Percentiles rank a stretch among this genome's conserved stretches.
These are phyloP conservation scores for Drosophila borealis DNA, from an alignment of 2,888 invertebrate genomes.

Conservation along the genomic window DNA sequence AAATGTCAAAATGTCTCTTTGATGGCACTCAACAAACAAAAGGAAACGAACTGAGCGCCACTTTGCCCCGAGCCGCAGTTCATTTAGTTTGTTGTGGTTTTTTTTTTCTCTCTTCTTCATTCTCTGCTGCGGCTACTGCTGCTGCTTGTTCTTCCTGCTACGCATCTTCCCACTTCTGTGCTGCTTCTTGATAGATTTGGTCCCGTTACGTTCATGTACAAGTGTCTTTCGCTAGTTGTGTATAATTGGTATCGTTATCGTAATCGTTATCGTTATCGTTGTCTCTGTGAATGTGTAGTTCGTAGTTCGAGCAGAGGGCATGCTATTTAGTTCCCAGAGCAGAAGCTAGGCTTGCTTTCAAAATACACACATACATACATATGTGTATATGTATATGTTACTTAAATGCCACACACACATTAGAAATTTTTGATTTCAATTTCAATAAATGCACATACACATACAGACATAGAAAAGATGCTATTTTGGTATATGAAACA, in stretches of 20 bases:
- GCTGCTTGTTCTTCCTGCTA: no score
- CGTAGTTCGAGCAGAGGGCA: slow-evolving; percentile 35
- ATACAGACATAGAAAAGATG: slow-evolving; percentile 41
- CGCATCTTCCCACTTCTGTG: background rate
- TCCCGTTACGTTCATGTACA: slow-evolving; percentile 12
- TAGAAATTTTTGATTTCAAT: slow-evolving; percentile 31
- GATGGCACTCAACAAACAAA: slow-evolving; percentile 56
- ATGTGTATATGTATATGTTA: slow-evolving; percentile 3
- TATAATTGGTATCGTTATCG: slow-evolving; percentile 36
- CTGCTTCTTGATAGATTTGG: background rate
- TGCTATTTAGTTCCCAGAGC: slow-evolving; percentile 41
- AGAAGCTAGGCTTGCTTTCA: slow-evolving; percentile 28
- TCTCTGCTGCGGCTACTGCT: background rate
- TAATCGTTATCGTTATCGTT: slow-evolving; percentile 24
- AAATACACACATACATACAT: background rate
- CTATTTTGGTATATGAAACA: slow-evolving; percentile 22
- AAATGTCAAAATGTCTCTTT: slow-evolving; percentile 62
- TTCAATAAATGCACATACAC: slow-evolving; percentile 45
- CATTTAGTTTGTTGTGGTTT: slow-evolving; percentile 24
- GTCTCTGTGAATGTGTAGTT: slow-evolving; percentile 10
- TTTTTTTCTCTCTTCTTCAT: background rate
- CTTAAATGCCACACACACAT: slow-evolving; percentile 18
- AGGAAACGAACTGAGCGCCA: slow-evolving; percentile 34
- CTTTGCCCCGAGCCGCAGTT: slow-evolving; percentile 54
- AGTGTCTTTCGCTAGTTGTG: slow-evolving; percentile 17